Conservation (phyloP, 2,797 vertebrate species). For the Schizothorax lantsangensis region DNA sequence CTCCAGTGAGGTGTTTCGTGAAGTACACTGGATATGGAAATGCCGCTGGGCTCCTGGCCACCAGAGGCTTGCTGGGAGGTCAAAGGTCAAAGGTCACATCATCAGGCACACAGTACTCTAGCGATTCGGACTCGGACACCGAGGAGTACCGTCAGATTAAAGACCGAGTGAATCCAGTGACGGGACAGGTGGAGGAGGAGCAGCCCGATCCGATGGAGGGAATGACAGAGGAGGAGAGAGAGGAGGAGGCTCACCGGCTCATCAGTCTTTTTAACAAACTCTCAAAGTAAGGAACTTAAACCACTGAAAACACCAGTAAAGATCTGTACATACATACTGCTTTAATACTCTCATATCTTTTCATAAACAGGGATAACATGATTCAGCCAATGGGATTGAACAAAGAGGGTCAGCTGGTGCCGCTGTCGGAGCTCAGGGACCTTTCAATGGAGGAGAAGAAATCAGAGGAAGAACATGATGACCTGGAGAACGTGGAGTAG, state of each 20-base stretch:
- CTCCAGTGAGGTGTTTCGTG: slow-evolving; percentile 79
- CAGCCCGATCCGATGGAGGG: slow-evolving; percentile 89
- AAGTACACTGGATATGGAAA: slow-evolving; percentile 85
- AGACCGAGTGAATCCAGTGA: slow-evolving; percentile 87
- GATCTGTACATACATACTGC: background rate
- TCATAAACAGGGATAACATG: slow-evolving; percentile 67
- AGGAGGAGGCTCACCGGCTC: slow-evolving; percentile 87
- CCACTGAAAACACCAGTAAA: background rate
- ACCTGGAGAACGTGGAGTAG: slow-evolving; percentile 50
- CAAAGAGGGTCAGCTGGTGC: slow-evolving; percentile 72
- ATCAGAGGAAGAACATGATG: slow-evolving; percentile 27
- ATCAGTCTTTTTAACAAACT: slow-evolving; percentile 86
- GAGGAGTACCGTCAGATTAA: slow-evolving; percentile 74
- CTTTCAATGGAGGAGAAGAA: slow-evolving; percentile 60
- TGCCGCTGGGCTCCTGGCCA: slow-evolving; percentile 80
- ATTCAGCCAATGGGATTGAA: slow-evolving; percentile 75
- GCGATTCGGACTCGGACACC: slow-evolving; percentile 73
- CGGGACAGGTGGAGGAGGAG: slow-evolving; percentile 86
- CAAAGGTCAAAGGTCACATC: slow-evolving; percentile 28
- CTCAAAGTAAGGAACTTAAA: slow-evolving; percentile 36
- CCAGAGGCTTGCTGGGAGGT: slow-evolving; percentile 62
- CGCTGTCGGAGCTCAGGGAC: slow-evolving; percentile 63
- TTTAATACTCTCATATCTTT: background rate
- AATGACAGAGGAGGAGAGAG: slow-evolving; percentile 94
- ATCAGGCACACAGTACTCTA: slow-evolving; percentile 70